A percentile compares a stretch with the other conserved stretches of the same genome.
Evolutionary conservation across 2,888 invertebrate genomes (phyloP).

Genomic region (Trissoscelio sp.): DNA sequence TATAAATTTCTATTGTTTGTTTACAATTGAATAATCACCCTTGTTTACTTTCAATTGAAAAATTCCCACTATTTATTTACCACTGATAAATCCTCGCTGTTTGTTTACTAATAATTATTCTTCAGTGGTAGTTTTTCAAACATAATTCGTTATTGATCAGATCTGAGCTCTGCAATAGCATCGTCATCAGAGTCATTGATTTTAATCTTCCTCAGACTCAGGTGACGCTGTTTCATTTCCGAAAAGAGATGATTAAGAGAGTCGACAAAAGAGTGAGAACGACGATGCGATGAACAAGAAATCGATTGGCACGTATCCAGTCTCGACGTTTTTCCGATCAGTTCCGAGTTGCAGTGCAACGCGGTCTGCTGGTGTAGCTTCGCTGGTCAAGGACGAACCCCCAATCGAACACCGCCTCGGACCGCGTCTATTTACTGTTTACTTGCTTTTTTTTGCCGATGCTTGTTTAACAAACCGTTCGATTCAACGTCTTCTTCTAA

Average conservation of each 20-base stretch:
- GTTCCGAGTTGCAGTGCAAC: constrained; percentile 40
- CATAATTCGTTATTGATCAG: no score
- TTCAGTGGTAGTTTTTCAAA: no score
- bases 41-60: no score
- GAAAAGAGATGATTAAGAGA: constrained; percentile 41
- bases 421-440: constrained; percentile 14
- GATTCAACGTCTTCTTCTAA: background rate
- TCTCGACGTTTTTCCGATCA: constrained; percentile 63
- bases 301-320: constrained; percentile 71
- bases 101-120: no score
- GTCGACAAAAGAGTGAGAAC: constrained; percentile 14
- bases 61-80: no score
- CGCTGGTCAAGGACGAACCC: constrained; percentile 64
- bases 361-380: constrained; percentile 37
- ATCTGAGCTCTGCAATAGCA: no score
- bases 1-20: no score
- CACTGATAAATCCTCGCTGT: no score
- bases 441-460: constrained; percentile 1
- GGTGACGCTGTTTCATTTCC: constrained; percentile 48
- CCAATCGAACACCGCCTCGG: background rate
- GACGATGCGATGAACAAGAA: constrained; percentile 9
- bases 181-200: constrained; percentile 28
- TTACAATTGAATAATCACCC: no score
- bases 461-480: background rate
- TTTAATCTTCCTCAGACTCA: constrained; percentile 43